A percentile compares a stretch with the other conserved stretches of the same genome.
Conservation (phyloP, 2,888 invertebrate genomes). For the Apomyelois bistriatella region DNA sequence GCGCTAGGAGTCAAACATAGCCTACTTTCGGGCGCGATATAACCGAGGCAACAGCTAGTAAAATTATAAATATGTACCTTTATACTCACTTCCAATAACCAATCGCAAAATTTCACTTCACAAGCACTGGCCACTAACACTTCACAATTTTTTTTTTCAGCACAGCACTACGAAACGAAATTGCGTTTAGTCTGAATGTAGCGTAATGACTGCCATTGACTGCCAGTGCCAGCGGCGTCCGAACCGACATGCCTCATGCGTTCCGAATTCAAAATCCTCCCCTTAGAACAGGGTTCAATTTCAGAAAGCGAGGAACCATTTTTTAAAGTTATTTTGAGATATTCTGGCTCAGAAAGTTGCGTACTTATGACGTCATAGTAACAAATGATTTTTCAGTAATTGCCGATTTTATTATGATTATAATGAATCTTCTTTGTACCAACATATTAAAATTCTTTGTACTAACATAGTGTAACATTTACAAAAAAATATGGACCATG, state of each 20-base stretch:
- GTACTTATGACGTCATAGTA: no score
- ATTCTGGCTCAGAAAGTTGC: no score
- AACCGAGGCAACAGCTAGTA: no score
- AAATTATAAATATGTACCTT: not conserved
- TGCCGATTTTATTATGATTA: no score
- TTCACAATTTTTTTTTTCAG: constrained; percentile 6
- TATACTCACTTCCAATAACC: not conserved
- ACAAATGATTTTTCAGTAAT: no score
- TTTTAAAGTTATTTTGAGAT: not conserved
- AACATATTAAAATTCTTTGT: no score
- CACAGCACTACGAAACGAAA: constrained; percentile 18
- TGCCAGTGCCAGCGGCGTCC: constrained; percentile 14
- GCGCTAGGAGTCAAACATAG: no score
- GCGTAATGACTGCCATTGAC: constrained; percentile 1
- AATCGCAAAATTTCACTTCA: constrained; percentile 1
- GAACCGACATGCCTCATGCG: constrained; percentile 37
- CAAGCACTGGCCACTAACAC: constrained; percentile 12
- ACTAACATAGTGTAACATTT: no score
- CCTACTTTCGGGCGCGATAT: no score
- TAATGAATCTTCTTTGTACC: no score
- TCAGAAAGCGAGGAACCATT: not conserved
- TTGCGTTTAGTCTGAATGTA: constrained; percentile 26
- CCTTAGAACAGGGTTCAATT: constrained; percentile 26
- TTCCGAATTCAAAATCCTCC: constrained; percentile 40
- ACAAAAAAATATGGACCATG: no score